Percentiles rank a stretch among this genome's conserved stretches.
These are phyloP conservation scores for Drosophila falleni DNA, from an alignment of 2,888 invertebrate genomes.

Conservation along the genomic window DNA sequence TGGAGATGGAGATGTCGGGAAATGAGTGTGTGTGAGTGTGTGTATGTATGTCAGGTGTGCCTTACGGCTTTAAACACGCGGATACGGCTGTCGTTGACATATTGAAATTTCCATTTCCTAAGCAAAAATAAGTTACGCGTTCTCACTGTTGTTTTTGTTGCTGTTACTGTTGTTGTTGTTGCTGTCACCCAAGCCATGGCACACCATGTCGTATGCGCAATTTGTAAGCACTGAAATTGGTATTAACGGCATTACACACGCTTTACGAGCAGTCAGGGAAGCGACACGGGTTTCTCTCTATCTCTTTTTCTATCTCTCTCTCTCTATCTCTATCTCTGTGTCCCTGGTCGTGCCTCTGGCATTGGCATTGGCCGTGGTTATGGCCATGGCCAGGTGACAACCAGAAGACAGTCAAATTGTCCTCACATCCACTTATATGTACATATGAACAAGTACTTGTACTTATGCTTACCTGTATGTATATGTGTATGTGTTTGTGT, in stretches of 20 bases:
- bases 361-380: neutral
- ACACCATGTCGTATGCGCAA: constrained; percentile 69
- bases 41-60: constrained; percentile 8
- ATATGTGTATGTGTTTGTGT: too few species aligned
- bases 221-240: constrained; percentile 75
- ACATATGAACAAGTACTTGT: neutral
- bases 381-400: constrained; percentile 54
- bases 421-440: constrained; percentile 1
- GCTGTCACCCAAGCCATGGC: constrained; percentile 15
- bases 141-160: constrained; percentile 25
- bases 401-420: constrained; percentile 52
- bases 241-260: constrained; percentile 77
- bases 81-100: constrained; percentile 65
- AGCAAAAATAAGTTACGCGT: constrained; percentile 37
- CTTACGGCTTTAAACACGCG: constrained; percentile 28
- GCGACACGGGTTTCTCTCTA: constrained; percentile 10
- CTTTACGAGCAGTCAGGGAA: constrained; percentile 66
- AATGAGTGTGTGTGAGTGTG: too few species aligned
- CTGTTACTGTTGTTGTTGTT: too few species aligned
- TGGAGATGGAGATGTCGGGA: too few species aligned
- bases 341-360: neutral
- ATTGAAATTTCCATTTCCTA: constrained; percentile 74
- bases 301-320: neutral
- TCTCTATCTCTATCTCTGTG: too few species aligned
- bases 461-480: constrained; percentile 5